Percentiles rank a stretch among this genome's conserved stretches.
Evolutionary conservation across 2,113 vertebrate genomes (phyloP).

Genomic region (Puma concolor): DNA sequence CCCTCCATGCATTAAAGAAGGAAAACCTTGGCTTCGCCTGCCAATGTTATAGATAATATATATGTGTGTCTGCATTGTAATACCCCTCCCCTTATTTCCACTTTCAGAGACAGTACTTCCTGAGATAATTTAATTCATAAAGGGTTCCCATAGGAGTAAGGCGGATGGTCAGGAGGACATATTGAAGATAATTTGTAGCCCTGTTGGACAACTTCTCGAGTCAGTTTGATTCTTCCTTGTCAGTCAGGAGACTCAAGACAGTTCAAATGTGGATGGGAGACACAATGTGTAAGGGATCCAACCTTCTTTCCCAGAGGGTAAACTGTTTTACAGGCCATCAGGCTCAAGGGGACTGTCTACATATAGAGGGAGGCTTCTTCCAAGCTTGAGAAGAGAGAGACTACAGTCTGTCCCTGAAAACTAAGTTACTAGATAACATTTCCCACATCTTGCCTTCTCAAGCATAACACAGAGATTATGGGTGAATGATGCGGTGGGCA

Average conservation of each 20-base stretch:
- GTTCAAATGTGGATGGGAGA: neutral
- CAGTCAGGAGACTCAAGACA: neutral
- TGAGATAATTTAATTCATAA: constrained; percentile 59
- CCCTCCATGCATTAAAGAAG: constrained; percentile 44
- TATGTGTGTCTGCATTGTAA: neutral
- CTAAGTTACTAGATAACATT: neutral
- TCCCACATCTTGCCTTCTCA: neutral
- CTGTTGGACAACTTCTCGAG: constrained; percentile 59
- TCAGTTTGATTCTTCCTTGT: constrained; percentile 31
- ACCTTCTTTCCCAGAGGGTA: neutral
- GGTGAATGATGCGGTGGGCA: neutral
- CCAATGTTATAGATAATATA: constrained; percentile 59
- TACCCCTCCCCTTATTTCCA: constrained; percentile 35
- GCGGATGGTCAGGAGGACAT: constrained; percentile 36
- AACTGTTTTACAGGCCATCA: neutral
- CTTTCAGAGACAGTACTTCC: constrained; percentile 45
- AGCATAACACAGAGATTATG: neutral
- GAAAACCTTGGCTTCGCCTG: constrained; percentile 62
- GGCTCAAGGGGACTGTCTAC: neutral
- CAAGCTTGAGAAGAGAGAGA: neutral
- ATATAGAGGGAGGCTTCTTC: neutral
- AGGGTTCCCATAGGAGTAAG: constrained; percentile 10
- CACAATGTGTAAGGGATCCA: neutral
- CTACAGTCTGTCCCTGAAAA: neutral
- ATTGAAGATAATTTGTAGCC: constrained; percentile 23